Percentiles rank a stretch among this genome's conserved stretches.
phyloP scores from a whole-genome alignment of 2,888 invertebrate genomes.

The Ochropacha duplaris region DNA sequence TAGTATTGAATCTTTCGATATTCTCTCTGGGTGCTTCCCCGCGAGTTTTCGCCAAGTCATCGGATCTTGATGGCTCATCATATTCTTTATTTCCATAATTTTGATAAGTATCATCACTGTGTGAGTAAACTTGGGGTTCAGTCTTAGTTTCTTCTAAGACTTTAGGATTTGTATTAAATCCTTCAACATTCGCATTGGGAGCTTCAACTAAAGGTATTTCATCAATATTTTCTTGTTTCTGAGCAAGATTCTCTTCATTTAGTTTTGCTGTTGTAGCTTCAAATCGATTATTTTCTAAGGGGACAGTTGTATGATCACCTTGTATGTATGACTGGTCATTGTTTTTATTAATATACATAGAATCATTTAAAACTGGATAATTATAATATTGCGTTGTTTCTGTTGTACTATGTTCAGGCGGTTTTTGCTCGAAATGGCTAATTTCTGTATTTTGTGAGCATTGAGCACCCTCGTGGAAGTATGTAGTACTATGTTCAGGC shows the following conservation, averaged over 20 bases:
- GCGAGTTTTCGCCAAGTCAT: slow-evolving; percentile 42
- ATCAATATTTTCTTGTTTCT: slow-evolving; percentile 53
- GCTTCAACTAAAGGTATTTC: slow-evolving; percentile 52
- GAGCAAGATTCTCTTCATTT: slow-evolving; percentile 43
- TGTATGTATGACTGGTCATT: not conserved
- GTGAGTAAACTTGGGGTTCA: not conserved
- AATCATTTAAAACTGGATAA: not conserved
- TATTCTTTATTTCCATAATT: slow-evolving; percentile 3
- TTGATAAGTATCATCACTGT: slow-evolving; percentile 9
- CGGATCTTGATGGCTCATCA: slow-evolving; percentile 8
- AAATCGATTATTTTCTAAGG: slow-evolving; percentile 12
- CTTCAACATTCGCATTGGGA: slow-evolving; percentile 35
- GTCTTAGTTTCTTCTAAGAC: slow-evolving; percentile 31
- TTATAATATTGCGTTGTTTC: not conserved
- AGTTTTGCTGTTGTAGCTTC: slow-evolving; percentile 39
- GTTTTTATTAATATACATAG: not conserved
- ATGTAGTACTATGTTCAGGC: not conserved
- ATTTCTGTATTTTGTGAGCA: not conserved
- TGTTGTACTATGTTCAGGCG: not conserved
- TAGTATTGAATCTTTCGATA: slow-evolving; percentile 40
- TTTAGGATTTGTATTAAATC: slow-evolving; percentile 39
- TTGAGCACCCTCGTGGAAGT: not conserved
- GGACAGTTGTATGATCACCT: slow-evolving; percentile 4
- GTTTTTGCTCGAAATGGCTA: not conserved
- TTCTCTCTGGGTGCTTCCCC: slow-evolving; percentile 33